These are phyloP conservation scores for Podarcis lilfordi DNA, from an alignment of 2,797 vertebrate species.

Conservation along the genomic window DNA sequence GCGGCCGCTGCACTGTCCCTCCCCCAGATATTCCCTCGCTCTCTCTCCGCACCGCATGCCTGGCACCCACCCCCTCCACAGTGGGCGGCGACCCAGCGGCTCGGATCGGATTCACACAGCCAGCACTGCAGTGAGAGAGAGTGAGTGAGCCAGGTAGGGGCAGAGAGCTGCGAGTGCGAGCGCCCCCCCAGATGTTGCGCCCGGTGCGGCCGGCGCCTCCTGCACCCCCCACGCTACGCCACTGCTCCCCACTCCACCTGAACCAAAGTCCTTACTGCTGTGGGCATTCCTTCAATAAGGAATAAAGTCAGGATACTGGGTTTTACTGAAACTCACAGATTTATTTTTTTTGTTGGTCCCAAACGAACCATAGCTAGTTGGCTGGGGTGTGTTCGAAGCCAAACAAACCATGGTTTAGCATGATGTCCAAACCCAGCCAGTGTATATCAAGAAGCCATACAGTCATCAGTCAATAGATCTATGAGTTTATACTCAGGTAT, in stretches of 20 bases:
- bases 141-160: too few species aligned
- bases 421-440: background rate
- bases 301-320: background rate
- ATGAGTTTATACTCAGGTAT: rapidly evolving
- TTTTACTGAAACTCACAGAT: background rate
- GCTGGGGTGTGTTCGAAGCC: background rate
- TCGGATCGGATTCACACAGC: too few species aligned
- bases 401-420: background rate
- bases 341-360: background rate
- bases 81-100: too few species aligned
- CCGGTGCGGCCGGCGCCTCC: too few species aligned
- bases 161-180: too few species aligned
- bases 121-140: too few species aligned
- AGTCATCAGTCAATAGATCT: background rate
- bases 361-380: background rate
- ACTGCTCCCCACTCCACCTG: background rate
- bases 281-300: background rate
- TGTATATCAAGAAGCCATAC: background rate
- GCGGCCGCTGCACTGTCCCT: too few species aligned
- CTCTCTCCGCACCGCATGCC: too few species aligned
- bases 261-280: background rate
- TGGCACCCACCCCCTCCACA: too few species aligned
- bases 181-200: too few species aligned
- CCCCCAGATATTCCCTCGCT: too few species aligned
- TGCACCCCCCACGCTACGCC: too few species aligned